Evolutionary conservation across 2,113 vertebrate genomes (phyloP).

Genomic region (Paramisgurnus dabryanus): DNA sequence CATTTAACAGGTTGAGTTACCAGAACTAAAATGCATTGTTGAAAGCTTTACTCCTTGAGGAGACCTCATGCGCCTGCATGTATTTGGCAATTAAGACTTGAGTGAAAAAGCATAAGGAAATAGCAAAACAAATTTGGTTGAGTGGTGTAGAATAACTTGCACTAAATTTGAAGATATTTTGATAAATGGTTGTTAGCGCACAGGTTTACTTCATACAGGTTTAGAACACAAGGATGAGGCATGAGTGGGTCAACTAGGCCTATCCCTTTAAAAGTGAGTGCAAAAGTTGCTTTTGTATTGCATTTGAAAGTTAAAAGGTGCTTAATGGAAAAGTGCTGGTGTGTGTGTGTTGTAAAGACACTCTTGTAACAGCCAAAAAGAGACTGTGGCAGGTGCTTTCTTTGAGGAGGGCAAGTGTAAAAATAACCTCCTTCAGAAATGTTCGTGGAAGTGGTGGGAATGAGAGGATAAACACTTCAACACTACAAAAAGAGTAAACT

Average conservation of each 20-base stretch:
- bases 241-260: no score
- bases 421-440: constrained; percentile 45
- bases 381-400: constrained; percentile 47
- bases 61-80: neutral
- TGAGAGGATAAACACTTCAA: neutral
- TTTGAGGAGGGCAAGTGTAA: constrained; percentile 28
- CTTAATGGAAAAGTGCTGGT: neutral
- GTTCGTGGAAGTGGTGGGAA: constrained; percentile 12
- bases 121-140: no score
- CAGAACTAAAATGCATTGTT: constrained; percentile 9
- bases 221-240: no score
- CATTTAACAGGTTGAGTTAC: constrained; percentile 34
- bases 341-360: constrained; percentile 3
- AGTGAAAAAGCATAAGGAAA: neutral
- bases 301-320: neutral
- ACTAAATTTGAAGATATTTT: no score
- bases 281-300: neutral
- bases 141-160: no score
- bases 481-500: neutral
- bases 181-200: no score
- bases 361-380: neutral
- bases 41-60: constrained; percentile 15
- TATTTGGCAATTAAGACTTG: no score
- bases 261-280: no score
- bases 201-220: no score